Evolutionary conservation across 2,888 invertebrate species (phyloP).

Genomic region (Zaprionus bogoriensis): DNA sequence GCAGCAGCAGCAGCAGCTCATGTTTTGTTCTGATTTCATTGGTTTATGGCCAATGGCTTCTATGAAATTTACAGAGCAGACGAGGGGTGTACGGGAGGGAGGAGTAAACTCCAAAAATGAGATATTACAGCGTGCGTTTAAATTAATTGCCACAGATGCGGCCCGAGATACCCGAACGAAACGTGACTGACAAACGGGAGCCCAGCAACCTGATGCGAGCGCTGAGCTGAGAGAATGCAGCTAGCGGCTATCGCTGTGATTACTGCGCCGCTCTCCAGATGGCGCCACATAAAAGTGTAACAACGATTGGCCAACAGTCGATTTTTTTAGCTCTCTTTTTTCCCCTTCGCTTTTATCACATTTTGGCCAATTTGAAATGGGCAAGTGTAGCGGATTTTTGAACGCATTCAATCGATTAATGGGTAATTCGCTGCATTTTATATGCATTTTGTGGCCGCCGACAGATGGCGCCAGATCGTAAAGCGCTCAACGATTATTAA

Average conservation of each 20-base stretch:
- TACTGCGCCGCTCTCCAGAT: constrained; percentile 27
- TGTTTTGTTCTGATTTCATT: constrained; percentile 53
- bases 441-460: background rate
- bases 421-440: constrained; percentile 11
- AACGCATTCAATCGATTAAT: no score
- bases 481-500: background rate
- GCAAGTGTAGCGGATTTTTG: background rate
- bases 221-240: constrained; percentile 9
- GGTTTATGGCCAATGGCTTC: constrained; percentile 63
- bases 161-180: constrained; percentile 52
- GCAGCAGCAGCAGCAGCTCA: constrained; percentile 38
- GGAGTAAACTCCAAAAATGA: constrained; percentile 58
- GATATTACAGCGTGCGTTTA: constrained; percentile 72
- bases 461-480: constrained; percentile 39
- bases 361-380: background rate
- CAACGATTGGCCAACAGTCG: no score
- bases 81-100: background rate
- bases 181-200: constrained; percentile 58
- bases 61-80: constrained; percentile 52
- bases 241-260: constrained; percentile 22
- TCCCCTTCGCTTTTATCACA: background rate
- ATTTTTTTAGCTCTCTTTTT: background rate
- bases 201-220: constrained; percentile 34
- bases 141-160: constrained; percentile 71
- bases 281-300: constrained; percentile 45